Percentiles rank a stretch among this genome's conserved stretches.
phyloP scores from a whole-genome alignment of 2,113 vertebrate genomes.

The Phoxinus phoxinus region DNA sequence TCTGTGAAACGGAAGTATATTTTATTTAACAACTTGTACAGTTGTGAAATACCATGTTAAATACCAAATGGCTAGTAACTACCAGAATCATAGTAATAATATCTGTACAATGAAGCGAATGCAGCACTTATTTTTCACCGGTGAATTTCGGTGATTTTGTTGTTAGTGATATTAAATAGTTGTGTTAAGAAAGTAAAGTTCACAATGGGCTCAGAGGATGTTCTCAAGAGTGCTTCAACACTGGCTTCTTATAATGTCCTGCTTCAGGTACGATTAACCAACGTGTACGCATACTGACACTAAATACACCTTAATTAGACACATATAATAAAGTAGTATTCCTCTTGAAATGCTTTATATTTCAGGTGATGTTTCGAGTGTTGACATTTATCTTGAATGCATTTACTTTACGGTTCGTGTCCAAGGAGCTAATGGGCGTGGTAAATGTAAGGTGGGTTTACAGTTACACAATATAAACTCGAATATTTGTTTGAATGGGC shows the following conservation, averaged over 20 bases:
- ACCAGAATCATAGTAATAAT: background rate
- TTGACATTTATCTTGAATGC: slow-evolving; percentile 92
- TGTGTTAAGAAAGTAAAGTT: background rate
- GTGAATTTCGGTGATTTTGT: background rate
- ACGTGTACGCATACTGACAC: too few species aligned
- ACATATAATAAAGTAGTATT: background rate
- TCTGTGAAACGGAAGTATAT: slow-evolving; percentile 24
- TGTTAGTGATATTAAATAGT: background rate
- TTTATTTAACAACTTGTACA: background rate
- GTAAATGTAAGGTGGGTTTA: slow-evolving; percentile 90
- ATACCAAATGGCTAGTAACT: background rate
- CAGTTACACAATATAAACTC: background rate
- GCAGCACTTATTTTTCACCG: background rate
- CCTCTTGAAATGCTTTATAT: slow-evolving; percentile 28
- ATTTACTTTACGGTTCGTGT: slow-evolving; percentile 92
- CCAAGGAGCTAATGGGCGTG: slow-evolving; percentile 89
- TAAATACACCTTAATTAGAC: background rate
- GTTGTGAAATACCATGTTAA: background rate
- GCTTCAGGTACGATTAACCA: slow-evolving; percentile 70
- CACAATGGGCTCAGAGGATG: slow-evolving; percentile 76
- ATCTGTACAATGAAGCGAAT: background rate
- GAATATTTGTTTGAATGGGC: background rate
- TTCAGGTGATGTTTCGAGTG: slow-evolving; percentile 88
- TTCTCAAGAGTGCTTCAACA: slow-evolving; percentile 71
- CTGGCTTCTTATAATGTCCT: slow-evolving; percentile 78